These are phyloP conservation scores for Agraylea sexmaculata DNA, from an alignment of 1,140 invertebrate genomes.

Conservation along the genomic window DNA sequence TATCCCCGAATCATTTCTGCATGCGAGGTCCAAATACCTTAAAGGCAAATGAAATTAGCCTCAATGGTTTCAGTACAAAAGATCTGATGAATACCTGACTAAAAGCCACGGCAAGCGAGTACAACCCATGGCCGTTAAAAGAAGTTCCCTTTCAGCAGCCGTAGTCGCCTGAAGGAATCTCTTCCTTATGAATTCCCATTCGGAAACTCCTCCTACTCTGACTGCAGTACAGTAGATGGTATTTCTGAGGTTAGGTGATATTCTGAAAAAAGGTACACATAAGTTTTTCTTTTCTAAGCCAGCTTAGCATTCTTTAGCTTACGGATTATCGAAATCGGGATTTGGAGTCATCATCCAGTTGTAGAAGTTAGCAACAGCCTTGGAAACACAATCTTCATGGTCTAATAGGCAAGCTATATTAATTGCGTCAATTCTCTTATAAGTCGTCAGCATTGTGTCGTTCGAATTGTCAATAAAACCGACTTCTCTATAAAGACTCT, in stretches of 20 bases:
- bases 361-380: slow-evolving; percentile 53
- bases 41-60: slow-evolving; percentile 11
- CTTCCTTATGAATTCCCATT: slow-evolving; percentile 79
- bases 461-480: slow-evolving; percentile 48
- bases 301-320: slow-evolving; percentile 27
- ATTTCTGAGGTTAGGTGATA: slow-evolving; percentile 66
- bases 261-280: slow-evolving; percentile 38
- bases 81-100: slow-evolving; percentile 39
- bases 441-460: slow-evolving; percentile 52
- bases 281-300: slow-evolving; percentile 7
- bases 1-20: slow-evolving; percentile 59
- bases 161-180: slow-evolving; percentile 60
- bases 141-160: slow-evolving; percentile 60
- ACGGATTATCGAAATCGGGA: slow-evolving; percentile 63
- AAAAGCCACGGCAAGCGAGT: slow-evolving; percentile 65
- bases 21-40: slow-evolving; percentile 57
- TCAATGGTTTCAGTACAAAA: not conserved
- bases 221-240: slow-evolving; percentile 80
- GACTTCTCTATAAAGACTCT: slow-evolving; percentile 51
- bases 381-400: slow-evolving; percentile 53
- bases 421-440: slow-evolving; percentile 58
- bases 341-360: slow-evolving; percentile 58
- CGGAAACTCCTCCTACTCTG: slow-evolving; percentile 58
- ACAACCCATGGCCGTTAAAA: slow-evolving; percentile 68
- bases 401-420: slow-evolving; percentile 57